phyloP scores from a whole-genome alignment of 1,140 invertebrate species.

The Coptotermes formosanus region DNA sequence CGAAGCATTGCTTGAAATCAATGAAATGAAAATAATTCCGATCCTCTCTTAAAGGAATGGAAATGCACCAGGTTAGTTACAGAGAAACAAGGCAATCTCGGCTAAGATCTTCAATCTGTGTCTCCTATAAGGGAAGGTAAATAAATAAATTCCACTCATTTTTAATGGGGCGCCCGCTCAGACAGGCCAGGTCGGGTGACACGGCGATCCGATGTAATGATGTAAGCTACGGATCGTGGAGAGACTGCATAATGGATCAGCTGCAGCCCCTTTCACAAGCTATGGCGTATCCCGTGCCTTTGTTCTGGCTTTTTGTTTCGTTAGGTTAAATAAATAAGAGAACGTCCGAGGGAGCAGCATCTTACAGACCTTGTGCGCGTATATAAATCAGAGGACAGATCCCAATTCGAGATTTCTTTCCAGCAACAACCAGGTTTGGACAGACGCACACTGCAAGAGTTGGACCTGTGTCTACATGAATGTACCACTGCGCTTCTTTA shows the following conservation, averaged over 20 bases:
- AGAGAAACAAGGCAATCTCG: not conserved
- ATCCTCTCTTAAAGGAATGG: not conserved
- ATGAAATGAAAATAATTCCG: constrained; percentile 8
- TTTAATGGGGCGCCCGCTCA: constrained; percentile 13
- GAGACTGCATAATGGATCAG: not conserved
- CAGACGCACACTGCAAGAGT: not conserved
- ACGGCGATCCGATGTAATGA: constrained; percentile 17
- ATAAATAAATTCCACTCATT: constrained; percentile 19
- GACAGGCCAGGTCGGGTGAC: not conserved
- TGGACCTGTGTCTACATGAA: too few relatives aligned
- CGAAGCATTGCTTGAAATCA: not conserved
- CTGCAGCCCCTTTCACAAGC: not conserved
- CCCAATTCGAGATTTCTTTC: not conserved
- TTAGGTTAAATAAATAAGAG: not conserved
- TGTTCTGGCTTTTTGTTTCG: not conserved
- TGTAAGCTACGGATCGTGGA: not conserved
- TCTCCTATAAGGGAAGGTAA: constrained; percentile 12
- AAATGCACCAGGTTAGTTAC: not conserved
- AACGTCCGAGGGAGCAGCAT: not conserved
- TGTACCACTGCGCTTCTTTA: too few relatives aligned
- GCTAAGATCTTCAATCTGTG: not conserved
- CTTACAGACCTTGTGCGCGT: not conserved
- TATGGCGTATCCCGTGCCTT: not conserved
- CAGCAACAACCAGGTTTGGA: not conserved
- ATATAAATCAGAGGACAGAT: not conserved